phyloP scores from a whole-genome alignment of 2,888 invertebrate genomes.

The Malthinus flaveolus region DNA sequence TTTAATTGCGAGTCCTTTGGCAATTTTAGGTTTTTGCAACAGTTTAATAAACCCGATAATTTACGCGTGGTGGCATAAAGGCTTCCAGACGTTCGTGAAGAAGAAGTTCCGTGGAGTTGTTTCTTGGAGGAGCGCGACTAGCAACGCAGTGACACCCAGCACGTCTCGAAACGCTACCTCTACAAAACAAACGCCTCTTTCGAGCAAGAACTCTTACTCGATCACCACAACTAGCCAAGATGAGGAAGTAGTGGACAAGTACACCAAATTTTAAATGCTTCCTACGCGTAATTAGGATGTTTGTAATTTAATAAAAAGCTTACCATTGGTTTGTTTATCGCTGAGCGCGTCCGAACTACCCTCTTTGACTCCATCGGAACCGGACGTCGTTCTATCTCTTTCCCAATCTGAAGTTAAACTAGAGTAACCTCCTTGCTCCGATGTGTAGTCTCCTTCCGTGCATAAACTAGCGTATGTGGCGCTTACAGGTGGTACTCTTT shows the following conservation, averaged over 20 bases:
- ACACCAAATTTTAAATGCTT: background rate
- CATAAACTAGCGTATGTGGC: slow-evolving; percentile 46
- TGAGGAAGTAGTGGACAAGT: background rate
- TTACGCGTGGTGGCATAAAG: slow-evolving; percentile 74
- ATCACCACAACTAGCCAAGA: background rate
- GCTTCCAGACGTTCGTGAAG: slow-evolving; percentile 60
- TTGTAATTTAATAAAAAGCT: slow-evolving; percentile 21
- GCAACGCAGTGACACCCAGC: slow-evolving; percentile 1
- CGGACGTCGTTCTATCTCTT: slow-evolving; percentile 39
- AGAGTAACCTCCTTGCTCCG: slow-evolving; percentile 31
- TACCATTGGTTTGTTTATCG: slow-evolving; percentile 45
- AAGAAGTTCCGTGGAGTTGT: slow-evolving; percentile 45
- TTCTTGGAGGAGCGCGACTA: slow-evolving; percentile 22
- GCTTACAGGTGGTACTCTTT: slow-evolving; percentile 59
- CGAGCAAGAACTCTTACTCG: background rate
- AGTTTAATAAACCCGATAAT: slow-evolving; percentile 67
- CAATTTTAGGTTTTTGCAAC: slow-evolving; percentile 63
- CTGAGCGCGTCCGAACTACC: slow-evolving; percentile 38
- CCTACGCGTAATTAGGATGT: background rate
- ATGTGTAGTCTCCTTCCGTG: slow-evolving; percentile 38
- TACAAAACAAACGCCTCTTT: background rate
- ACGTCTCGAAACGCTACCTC: background rate
- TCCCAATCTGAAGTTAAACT: slow-evolving; percentile 43
- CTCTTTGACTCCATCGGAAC: slow-evolving; percentile 42
- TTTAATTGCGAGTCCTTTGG: slow-evolving; percentile 62